Evolutionary conservation across 2,113 vertebrate genomes (phyloP).

Genomic region (Ivindomyrus marchei): DNA sequence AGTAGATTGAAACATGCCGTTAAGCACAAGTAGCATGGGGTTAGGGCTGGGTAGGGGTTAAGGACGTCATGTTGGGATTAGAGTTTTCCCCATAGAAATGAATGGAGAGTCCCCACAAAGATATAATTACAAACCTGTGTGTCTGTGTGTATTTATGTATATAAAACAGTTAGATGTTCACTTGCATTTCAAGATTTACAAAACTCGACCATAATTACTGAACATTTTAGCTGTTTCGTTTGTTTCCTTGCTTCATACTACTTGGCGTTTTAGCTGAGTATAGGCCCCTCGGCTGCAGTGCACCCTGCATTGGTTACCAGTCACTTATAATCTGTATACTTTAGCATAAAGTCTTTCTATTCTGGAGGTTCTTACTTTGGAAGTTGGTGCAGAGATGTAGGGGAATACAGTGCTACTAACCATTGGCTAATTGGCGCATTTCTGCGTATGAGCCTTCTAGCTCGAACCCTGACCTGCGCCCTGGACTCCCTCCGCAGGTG

Average conservation of each 20-base stretch:
- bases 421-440: not conserved
- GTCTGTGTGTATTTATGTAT: not conserved
- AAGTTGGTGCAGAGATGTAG: not conserved
- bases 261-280: not conserved
- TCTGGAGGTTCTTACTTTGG: not conserved
- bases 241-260: not conserved
- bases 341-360: not conserved
- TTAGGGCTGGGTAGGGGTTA: too few species aligned
- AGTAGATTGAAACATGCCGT: too few species aligned
- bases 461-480: constrained; percentile 11
- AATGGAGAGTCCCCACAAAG: too few species aligned
- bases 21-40: too few species aligned
- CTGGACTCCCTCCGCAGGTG: constrained; percentile 45
- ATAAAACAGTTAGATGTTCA: not conserved
- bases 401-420: not conserved
- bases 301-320: not conserved
- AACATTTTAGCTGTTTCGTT: not conserved
- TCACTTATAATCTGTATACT: not conserved
- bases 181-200: not conserved
- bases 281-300: not conserved
- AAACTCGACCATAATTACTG: not conserved
- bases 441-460: not conserved
- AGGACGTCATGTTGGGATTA: too few species aligned
- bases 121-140: too few species aligned
- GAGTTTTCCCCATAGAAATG: too few species aligned